These are phyloP conservation scores for Nasua narica DNA, from an alignment of 2,797 vertebrate species.

Conservation along the genomic window DNA sequence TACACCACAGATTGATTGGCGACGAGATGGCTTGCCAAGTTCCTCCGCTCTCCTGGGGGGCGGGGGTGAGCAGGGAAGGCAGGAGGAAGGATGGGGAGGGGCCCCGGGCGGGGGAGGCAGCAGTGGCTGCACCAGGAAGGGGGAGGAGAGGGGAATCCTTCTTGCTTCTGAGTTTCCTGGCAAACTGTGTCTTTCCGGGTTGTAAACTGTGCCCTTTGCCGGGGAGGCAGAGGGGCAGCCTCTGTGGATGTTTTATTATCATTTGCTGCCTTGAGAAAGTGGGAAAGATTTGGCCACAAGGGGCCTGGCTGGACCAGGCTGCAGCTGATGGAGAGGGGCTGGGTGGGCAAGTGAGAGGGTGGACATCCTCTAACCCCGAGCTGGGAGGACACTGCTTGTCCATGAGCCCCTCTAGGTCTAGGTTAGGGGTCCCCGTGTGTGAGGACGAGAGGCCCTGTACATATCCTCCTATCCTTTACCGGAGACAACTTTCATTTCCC, in stretches of 20 bases:
- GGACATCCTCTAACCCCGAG: not conserved
- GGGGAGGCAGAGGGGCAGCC: not conserved
- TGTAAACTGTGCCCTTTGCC: slow-evolving; percentile 51
- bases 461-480: accelerated
- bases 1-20: slow-evolving; percentile 88
- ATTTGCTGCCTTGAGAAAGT: not conserved
- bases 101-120: not conserved
- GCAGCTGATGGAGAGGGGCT: not conserved
- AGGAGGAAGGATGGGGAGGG: slow-evolving; percentile 47
- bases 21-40: slow-evolving; percentile 86
- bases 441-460: not conserved
- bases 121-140: not conserved
- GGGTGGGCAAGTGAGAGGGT: not conserved
- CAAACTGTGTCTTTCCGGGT: slow-evolving; percentile 41
- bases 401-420: too few species aligned
- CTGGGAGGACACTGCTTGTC: not conserved
- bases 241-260: slow-evolving; percentile 44
- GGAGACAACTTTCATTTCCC: not conserved
- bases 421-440: not conserved
- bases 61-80: slow-evolving; percentile 27
- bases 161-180: slow-evolving; percentile 71
- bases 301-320: not conserved
- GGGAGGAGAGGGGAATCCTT: slow-evolving; percentile 81
- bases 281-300: not conserved
- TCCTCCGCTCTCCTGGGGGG: slow-evolving; percentile 76